Evolutionary conservation across 2,797 vertebrate species (phyloP), one percentile per base, ranked within the genome.

Genomic region (Periophthalmus magnuspinnatus): DNA sequence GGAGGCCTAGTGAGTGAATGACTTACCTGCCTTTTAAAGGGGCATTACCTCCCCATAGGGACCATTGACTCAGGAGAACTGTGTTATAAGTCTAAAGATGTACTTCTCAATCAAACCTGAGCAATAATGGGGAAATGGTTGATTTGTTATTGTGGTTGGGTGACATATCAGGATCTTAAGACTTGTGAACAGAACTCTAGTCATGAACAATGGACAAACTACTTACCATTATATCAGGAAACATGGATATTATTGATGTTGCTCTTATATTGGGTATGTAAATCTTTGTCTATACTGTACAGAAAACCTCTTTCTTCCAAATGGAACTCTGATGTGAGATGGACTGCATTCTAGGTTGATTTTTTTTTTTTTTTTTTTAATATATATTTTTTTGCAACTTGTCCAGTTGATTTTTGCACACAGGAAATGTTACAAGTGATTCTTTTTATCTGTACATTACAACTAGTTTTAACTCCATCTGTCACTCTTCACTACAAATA

Each of bases 211-310:
- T 67, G 6, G 67, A 45, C 50, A 41, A 47, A 13, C 65, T 55
- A 66, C 50, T 70, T 24, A 52, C 62, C 13, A 68, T 41, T 67
- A 58, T 9, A 34, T 71, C 47, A 66, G 70, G 74, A 38, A 50
- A 47, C 24, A 48, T 69, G 72, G 72, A 61, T 67, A 2, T 75
- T n/a, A 0, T 76, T 63, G 41, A 58, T 68, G 68, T 75, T 63
- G n/a, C 56, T 80, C 70, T 79, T 45, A 45, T 45, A 45, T 45
- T 45, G 41, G 41, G 76, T 75, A 45, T 88, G 83, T 81, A 68
- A 77, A 60, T 86, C 19, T 69, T 63, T 80, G 56, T 69, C 65
- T 79, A 78, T 69, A 75, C 65, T 86, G 85, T 89, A 80, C 82
- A 87, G 75, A 81, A 63, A 28, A 75, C 68, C 54, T n/a, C n/a